Evolutionary conservation across 2,888 invertebrate genomes (phyloP).

Genomic region (Bombylius discolor): DNA sequence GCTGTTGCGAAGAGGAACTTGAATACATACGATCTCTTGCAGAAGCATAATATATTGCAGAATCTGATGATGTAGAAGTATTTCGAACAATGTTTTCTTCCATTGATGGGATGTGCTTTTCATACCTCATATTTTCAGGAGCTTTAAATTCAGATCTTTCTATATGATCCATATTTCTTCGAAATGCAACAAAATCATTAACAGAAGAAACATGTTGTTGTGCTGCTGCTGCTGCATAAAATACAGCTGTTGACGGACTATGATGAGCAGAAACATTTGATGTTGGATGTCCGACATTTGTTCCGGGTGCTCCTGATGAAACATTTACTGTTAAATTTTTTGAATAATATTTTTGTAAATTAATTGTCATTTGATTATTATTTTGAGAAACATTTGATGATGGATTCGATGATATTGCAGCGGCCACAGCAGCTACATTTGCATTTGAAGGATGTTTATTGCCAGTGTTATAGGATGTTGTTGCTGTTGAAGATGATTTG

Average conservation of each 20-base stretch:
- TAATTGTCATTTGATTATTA: neutral
- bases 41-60: conserved; percentile 25
- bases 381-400: conserved; percentile 2
- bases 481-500: conserved; percentile 6
- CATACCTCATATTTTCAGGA: conserved; percentile 15
- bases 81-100: conserved; percentile 23
- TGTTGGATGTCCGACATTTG: neutral
- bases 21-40: conserved; percentile 23
- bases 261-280: conserved; percentile 3
- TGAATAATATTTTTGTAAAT: conserved; percentile 12
- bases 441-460: conserved; percentile 13
- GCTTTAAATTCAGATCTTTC: conserved; percentile 16
- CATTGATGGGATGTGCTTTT: conserved; percentile 7
- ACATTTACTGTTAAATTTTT: conserved; percentile 12
- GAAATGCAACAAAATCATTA: conserved; percentile 2
- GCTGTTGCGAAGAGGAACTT: conserved; percentile 10
- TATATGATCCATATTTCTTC: conserved; percentile 8
- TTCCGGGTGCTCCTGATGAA: conserved; percentile 1
- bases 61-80: conserved; percentile 32
- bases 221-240: conserved; percentile 19
- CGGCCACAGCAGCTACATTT: conserved; percentile 17
- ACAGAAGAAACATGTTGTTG: conserved; percentile 5
- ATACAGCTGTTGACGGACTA: conserved; percentile 15
- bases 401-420: conserved; percentile 23
- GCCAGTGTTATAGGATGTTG: conserved; percentile 3